phyloP scores from a whole-genome alignment of 2,797 vertebrate species.

The Percopsis omiscomaycus region DNA sequence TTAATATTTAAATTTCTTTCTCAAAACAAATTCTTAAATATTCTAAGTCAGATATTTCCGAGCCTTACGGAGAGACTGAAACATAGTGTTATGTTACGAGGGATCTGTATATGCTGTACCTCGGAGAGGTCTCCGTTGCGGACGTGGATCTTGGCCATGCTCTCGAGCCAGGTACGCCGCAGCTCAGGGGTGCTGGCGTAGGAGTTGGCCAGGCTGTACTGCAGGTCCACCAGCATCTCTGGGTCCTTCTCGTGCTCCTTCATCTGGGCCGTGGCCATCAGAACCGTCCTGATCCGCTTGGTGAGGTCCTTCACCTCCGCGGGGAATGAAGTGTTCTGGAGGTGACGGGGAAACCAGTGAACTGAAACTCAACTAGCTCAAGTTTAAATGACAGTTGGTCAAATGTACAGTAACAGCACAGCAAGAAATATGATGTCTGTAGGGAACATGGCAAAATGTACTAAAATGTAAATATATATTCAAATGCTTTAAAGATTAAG shows the following conservation, averaged over 20 bases:
- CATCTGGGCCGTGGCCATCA: constrained; percentile 93
- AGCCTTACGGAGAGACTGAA: no score
- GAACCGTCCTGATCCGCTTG: constrained; percentile 86
- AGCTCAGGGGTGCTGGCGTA: constrained; percentile 89
- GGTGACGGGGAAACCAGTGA: constrained; percentile 21
- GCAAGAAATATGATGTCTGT: no score
- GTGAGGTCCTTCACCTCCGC: constrained; percentile 89
- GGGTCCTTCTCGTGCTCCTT: constrained; percentile 92
- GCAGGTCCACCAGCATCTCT: constrained; percentile 89
- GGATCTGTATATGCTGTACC: constrained; percentile 63
- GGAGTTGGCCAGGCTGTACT: constrained; percentile 89
- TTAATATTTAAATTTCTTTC: background rate
- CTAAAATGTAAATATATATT: no score
- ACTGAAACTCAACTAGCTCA: background rate
- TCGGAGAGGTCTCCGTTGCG: constrained; percentile 89
- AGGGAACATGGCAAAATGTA: no score
- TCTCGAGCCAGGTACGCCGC: constrained; percentile 88
- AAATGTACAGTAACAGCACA: no score
- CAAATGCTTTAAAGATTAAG: no score
- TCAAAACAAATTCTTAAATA: background rate
- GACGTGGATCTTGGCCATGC: constrained; percentile 89
- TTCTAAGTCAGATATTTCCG: no score
- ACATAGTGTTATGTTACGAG: no score
- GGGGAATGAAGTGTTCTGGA: constrained; percentile 85
- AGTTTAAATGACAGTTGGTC: background rate